Conservation (phyloP, 2,888 invertebrate species). For the Aquatica leii region DNA sequence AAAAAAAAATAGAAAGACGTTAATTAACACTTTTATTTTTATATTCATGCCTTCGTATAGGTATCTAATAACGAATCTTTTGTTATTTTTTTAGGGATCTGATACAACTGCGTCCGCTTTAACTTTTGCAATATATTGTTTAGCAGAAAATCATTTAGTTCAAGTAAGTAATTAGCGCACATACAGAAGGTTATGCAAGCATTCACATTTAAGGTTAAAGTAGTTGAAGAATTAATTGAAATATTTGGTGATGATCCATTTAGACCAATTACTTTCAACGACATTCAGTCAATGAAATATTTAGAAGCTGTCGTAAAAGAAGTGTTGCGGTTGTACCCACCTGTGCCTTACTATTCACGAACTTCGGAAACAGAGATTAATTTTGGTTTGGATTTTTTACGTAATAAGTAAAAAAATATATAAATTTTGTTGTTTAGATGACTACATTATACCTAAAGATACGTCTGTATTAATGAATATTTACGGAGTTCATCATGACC, state of each 20-base stretch:
- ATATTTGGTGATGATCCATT: conserved; percentile 49
- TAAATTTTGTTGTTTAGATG: conserved; percentile 30
- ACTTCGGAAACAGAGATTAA: conserved; percentile 56
- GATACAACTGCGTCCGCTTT: conserved; percentile 62
- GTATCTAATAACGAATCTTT: conserved; percentile 64
- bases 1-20: no score
- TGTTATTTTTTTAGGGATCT: conserved; percentile 61
- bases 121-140: conserved; percentile 59
- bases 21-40: conserved; percentile 1
- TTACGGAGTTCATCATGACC: conserved; percentile 62
- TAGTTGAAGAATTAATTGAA: conserved; percentile 53
- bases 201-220: conserved; percentile 51
- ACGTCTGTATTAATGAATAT: conserved; percentile 59
- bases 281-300: conserved; percentile 64
- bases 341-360: conserved; percentile 63
- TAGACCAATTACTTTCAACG: conserved; percentile 48
- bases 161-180: conserved; percentile 49
- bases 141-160: conserved; percentile 59
- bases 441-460: conserved; percentile 50
- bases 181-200: background rate
- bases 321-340: conserved; percentile 61
- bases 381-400: conserved; percentile 44
- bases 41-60: conserved; percentile 46
- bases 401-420: conserved; percentile 15
- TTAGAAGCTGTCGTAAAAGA: conserved; percentile 64